Percentiles rank a stretch among this genome's conserved stretches.
Evolutionary conservation across 2,113 vertebrate genomes (phyloP).

Genomic region (Rhinichthys klamathensis): DNA sequence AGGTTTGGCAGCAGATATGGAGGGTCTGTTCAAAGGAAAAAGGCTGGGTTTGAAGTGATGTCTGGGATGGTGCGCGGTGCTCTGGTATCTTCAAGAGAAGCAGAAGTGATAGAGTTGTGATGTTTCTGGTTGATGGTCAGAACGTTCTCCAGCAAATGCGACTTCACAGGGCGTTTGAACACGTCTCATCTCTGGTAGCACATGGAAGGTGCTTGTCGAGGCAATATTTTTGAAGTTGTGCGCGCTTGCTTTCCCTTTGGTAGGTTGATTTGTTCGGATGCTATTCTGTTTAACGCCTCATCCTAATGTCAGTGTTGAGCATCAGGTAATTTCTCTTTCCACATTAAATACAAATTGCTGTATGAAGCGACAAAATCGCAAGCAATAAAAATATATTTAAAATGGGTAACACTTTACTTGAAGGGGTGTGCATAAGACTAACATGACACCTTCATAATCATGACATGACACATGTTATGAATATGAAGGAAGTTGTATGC

Average conservation of each 20-base stretch:
- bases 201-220: conserved; percentile 57
- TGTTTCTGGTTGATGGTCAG: conserved; percentile 57
- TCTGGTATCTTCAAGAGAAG: conserved; percentile 71
- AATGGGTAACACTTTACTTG: no score
- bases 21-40: conserved; percentile 59
- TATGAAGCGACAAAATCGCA: neutral
- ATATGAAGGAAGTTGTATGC: no score
- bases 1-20: conserved; percentile 57
- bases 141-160: conserved; percentile 48
- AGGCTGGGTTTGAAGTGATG: conserved; percentile 64
- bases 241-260: neutral
- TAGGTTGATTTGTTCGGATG: conserved; percentile 15
- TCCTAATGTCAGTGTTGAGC: neutral
- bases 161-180: conserved; percentile 61
- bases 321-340: neutral
- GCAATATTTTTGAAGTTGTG: conserved; percentile 2
- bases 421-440: no score
- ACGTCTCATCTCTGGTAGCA: conserved; percentile 53
- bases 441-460: no score
- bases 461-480: no score
- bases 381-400: neutral
- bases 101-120: conserved; percentile 60
- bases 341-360: neutral
- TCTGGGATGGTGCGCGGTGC: conserved; percentile 56
- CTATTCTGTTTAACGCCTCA: neutral